Conservation (phyloP, 2,888 invertebrate species). For the Ommatoiulus sabulosus region DNA sequence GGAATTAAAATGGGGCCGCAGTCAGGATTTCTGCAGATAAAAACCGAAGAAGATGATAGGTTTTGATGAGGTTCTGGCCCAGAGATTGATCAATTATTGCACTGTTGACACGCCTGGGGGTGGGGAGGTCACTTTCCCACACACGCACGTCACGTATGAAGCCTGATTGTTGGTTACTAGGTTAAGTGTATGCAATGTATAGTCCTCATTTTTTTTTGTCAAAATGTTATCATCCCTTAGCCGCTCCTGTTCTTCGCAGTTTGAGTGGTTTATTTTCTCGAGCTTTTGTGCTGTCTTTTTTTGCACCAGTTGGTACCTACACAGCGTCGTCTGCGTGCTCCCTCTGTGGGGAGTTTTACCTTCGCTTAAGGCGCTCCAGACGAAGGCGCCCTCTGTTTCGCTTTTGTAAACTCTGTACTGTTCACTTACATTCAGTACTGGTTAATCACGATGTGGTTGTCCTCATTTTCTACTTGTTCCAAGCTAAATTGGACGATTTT, state of each 20-base stretch:
- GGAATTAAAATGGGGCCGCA: neutral
- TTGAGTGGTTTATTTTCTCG: neutral
- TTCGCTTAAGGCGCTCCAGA: neutral
- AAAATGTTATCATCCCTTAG: neutral
- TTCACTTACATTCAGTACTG: too few relatives aligned
- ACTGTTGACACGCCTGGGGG: conserved; percentile 19
- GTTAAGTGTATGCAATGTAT: neutral
- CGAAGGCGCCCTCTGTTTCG: neutral
- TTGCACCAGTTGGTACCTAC: neutral
- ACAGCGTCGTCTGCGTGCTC: neutral
- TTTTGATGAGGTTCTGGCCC: conserved; percentile 3
- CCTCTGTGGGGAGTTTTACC: neutral
- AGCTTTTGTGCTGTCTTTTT: neutral
- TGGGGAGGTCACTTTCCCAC: neutral
- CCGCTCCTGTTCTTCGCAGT: neutral
- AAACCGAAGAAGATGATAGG: neutral
- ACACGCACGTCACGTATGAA: neutral
- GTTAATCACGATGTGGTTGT: too few relatives aligned
- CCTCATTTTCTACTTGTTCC: too few relatives aligned
- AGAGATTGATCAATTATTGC: conserved; percentile 11
- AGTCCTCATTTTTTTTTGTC: neutral
- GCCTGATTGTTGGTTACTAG: conserved; percentile 3
- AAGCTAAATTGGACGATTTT: too few relatives aligned
- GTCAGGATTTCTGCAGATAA: neutral
- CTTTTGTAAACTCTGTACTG: neutral